Conservation (phyloP, 2,888 invertebrate genomes). For the Troides helena region DNA sequence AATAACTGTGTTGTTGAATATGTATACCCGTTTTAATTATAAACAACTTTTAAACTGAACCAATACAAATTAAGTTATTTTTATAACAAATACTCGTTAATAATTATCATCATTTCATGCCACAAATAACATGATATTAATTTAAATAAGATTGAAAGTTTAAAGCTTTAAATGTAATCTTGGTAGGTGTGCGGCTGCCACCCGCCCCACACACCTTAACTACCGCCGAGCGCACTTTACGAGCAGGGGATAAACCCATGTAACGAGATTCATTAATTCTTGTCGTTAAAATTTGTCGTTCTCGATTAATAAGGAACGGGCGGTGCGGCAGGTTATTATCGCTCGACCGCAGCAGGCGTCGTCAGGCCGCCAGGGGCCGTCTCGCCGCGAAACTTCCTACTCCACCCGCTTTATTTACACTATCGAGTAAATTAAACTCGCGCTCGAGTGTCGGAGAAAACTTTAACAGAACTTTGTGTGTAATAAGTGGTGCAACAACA, state of each 20-base stretch:
- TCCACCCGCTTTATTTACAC: constrained; percentile 80
- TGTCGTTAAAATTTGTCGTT: constrained; percentile 82
- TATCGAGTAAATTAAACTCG: constrained; percentile 81
- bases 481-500: constrained; percentile 82
- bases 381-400: constrained; percentile 74
- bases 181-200: constrained; percentile 30
- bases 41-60: neutral
- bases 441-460: constrained; percentile 77
- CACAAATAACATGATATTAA: neutral
- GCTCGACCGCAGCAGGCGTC: constrained; percentile 66
- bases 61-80: neutral
- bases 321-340: constrained; percentile 76
- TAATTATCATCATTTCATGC: neutral
- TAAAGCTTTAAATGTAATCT: constrained; percentile 5
- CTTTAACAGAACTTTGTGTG: constrained; percentile 80
- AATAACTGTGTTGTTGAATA: no score
- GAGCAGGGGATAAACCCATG: constrained; percentile 80
- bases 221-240: constrained; percentile 75
- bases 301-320: constrained; percentile 80
- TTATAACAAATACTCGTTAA: neutral
- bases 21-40: neutral
- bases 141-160: neutral
- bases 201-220: constrained; percentile 68
- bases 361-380: constrained; percentile 46
- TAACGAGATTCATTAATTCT: constrained; percentile 82